Evolutionary conservation across 2,797 vertebrate species (phyloP), one percentile per base, ranked within the genome.

Genomic region (Agapornis canus): DNA sequence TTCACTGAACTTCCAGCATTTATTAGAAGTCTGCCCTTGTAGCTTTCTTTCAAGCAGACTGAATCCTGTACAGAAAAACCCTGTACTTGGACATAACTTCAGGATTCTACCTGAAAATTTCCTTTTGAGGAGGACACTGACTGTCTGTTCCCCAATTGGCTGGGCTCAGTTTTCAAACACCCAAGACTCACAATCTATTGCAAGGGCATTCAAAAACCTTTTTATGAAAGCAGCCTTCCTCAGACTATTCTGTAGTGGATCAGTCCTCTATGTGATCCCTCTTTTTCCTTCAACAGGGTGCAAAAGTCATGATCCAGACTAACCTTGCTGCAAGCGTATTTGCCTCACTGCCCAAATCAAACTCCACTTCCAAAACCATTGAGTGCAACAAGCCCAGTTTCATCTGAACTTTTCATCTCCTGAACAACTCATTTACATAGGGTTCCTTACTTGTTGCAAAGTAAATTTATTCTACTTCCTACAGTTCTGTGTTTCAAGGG

Each of bases 291-390:
- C 26, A 54, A 20, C 32, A 71, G 52, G 42, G 54, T 37, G 21
- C 21, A 22, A 71, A 49, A 29, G 11, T 56, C 32, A 56, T 0
- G 1, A 56, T 11, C 52, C 3, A 65, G 29, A 18, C 20, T 71
- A 81, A 75, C 4, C 35, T 47, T 5, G 19, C 12, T 37, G 31
- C 0, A 0, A 75, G 29, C 4, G 2, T 16, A 54, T 39, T n/a
- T 5, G 1, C 32, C 16, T 43, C n/a, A 16, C 8, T 47, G 47
- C 9, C 20, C 8, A 5, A 45, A 18, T 17, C 21, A 69, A 83
- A 21, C 23, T 48, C 68, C 20, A 8, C 17, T 59, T 66, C 32
- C 26, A 54, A 86, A 89, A 59, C 3, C 19, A 32, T 1, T 8
- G 18, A 35, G 29, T 6, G 26, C 20, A 75, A 64, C 18, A 40